Conservation (phyloP, 1,140 invertebrate species). For the Diabrotica undecimpunctata region DNA sequence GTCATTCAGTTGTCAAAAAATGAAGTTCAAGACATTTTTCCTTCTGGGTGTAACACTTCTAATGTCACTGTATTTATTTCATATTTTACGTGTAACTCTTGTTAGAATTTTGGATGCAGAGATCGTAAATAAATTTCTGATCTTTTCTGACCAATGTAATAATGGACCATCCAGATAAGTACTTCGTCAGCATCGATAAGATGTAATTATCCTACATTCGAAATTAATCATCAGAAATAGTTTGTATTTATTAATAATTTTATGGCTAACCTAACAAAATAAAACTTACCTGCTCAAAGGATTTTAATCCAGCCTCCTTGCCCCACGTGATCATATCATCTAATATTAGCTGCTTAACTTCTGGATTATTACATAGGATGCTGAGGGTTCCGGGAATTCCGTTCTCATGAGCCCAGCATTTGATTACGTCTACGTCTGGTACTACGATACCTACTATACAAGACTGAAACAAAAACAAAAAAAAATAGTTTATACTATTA, state of each 20-base stretch:
- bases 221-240: no score
- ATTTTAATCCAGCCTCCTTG: constrained; percentile 85
- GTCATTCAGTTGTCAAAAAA: no score
- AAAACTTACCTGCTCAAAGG: constrained; percentile 87
- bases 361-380: constrained; percentile 80
- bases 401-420: constrained; percentile 83
- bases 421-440: constrained; percentile 89
- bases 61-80: no score
- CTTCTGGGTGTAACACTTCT: no score
- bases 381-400: constrained; percentile 82
- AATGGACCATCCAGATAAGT: no score
- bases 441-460: constrained; percentile 92
- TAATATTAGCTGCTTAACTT: constrained; percentile 85
- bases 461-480: constrained; percentile 60
- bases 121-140: no score
- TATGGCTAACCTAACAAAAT: neutral
- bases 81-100: no score
- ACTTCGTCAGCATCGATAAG: no score
- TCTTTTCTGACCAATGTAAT: no score
- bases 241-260: neutral
- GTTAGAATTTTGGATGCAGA: no score
- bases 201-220: no score
- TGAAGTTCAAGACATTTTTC: no score
- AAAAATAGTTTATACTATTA: neutral
- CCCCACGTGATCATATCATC: constrained; percentile 86